phyloP scores from a whole-genome alignment of 2,888 invertebrate species.

The Drosophila eohydei region DNA sequence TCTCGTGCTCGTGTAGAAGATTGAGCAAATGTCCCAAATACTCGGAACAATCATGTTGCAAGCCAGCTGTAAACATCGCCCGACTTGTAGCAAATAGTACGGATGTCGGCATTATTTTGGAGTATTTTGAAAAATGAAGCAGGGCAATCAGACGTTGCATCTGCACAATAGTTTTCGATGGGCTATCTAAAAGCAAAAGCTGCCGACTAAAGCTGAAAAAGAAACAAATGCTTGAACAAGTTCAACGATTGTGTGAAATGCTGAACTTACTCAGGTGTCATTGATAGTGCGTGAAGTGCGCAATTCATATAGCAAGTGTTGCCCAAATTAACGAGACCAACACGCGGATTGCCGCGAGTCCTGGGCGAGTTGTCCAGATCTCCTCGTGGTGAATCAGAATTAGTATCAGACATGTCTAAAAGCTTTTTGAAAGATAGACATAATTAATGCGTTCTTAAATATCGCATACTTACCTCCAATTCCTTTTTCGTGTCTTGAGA shows the following conservation, averaged over 20 bases:
- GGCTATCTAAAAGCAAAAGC: not conserved
- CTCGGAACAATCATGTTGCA: not conserved
- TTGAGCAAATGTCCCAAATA: not conserved
- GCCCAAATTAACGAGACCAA: not conserved
- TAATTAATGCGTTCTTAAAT: too few relatives aligned
- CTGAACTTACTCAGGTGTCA: not conserved
- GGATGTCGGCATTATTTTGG: not conserved
- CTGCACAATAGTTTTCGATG: not conserved
- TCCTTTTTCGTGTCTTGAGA: too few relatives aligned
- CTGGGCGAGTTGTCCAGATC: not conserved
- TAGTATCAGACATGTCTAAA: not conserved
- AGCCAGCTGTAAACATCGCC: not conserved
- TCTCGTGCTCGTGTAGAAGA: not conserved
- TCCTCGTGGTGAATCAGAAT: not conserved
- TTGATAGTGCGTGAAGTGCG: not conserved
- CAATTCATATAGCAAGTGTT: not conserved
- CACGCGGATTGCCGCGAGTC: accelerated
- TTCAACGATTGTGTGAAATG: not conserved
- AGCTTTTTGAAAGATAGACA: too few relatives aligned
- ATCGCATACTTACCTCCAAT: not conserved
- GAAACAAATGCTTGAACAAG: not conserved
- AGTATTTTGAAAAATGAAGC: not conserved
- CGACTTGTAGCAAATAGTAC: not conserved
- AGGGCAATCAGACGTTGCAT: not conserved
- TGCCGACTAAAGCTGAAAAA: not conserved